phyloP scores from a whole-genome alignment of 2,113 vertebrate species.

The Alexandromys fortis region DNA sequence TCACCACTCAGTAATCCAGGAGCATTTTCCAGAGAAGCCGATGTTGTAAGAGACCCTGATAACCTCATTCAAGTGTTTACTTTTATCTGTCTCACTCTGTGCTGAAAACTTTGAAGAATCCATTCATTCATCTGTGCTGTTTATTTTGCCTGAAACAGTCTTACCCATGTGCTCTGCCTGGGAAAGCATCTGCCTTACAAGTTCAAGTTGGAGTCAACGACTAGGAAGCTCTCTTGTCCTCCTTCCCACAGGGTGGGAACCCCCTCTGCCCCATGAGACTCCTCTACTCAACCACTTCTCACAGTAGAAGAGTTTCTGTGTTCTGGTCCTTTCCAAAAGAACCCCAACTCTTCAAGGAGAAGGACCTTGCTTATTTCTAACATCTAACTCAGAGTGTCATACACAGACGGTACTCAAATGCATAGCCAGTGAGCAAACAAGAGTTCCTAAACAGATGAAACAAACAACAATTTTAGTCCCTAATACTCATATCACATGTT shows the following conservation, averaged over 20 bases:
- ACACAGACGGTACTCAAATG: not conserved
- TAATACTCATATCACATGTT: not conserved
- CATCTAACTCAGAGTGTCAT: not conserved
- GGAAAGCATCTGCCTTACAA: not conserved
- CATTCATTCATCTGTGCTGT: not conserved
- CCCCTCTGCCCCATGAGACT: not conserved
- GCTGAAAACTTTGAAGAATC: not conserved
- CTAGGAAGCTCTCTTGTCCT: not conserved
- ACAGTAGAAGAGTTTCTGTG: not conserved
- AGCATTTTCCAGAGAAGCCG: slow-evolving; percentile 13
- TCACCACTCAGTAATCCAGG: not conserved
- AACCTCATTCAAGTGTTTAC: not conserved
- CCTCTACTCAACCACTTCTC: not conserved
- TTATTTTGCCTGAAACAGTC: not conserved
- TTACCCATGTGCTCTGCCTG: not conserved
- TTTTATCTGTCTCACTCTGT: not conserved
- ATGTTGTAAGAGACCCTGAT: not conserved
- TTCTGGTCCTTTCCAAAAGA: not conserved
- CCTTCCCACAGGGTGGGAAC: not conserved
- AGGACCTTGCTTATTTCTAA: not conserved
- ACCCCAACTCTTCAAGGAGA: not conserved
- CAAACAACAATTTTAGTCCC: not conserved
- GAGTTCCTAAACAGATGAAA: not conserved
- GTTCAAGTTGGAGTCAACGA: not conserved
- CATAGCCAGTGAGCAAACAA: not conserved